Evolutionary conservation across 2,888 invertebrate genomes (phyloP).

Genomic region (Sthenelais limicola): DNA sequence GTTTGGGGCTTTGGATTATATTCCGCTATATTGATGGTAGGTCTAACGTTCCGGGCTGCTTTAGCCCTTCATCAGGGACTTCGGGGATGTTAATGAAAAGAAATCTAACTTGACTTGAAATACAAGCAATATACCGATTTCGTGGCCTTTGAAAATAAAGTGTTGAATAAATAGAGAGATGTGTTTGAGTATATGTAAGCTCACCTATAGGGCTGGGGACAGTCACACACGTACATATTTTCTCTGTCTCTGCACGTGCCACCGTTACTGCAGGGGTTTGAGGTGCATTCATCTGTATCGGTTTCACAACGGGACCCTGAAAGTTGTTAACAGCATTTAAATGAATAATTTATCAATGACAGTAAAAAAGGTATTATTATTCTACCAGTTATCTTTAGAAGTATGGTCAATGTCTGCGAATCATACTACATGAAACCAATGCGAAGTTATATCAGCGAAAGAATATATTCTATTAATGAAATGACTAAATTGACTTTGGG

Average conservation of each 20-base stretch:
- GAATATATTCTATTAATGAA: too few relatives aligned
- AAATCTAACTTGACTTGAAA: not conserved
- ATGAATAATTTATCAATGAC: not conserved
- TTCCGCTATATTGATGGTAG: too few relatives aligned
- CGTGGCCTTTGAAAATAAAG: not conserved
- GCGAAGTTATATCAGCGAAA: too few relatives aligned
- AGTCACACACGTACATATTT: conserved; percentile 43
- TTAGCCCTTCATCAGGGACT: too few relatives aligned
- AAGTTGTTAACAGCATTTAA: not conserved
- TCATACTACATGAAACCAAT: too few relatives aligned
- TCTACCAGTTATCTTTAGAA: too few relatives aligned
- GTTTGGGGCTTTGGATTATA: too few relatives aligned
- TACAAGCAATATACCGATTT: not conserved
- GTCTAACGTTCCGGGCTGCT: too few relatives aligned
- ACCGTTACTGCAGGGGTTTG: conserved; percentile 43
- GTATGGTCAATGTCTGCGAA: too few relatives aligned
- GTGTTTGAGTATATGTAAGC: conserved; percentile 3
- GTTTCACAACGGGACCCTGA: conserved; percentile 43
- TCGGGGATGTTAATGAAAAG: too few relatives aligned
- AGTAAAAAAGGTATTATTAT: too few relatives aligned
- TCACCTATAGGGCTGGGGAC: conserved; percentile 37
- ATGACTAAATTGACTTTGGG: too few relatives aligned
- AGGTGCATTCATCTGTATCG: conserved; percentile 46
- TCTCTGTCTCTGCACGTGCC: conserved; percentile 40
- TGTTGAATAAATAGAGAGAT: not conserved